Conservation (phyloP, 2,888 invertebrate species). For the Dolomedes plantarius region DNA sequence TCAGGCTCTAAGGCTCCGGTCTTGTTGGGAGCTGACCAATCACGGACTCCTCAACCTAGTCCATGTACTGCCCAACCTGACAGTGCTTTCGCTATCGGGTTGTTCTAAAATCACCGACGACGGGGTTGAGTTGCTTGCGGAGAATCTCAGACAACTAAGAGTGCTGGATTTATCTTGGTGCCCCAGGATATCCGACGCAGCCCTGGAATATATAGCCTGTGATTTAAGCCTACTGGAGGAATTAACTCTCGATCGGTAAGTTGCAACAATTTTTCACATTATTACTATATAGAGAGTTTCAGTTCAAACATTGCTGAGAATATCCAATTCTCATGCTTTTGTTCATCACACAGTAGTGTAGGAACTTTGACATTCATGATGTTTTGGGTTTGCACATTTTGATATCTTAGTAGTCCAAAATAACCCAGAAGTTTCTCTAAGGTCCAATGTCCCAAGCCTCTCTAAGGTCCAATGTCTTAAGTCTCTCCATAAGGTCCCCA, state of each 20-base stretch:
- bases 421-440: too few species aligned
- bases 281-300: constrained; percentile 71
- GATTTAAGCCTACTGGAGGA: constrained; percentile 83
- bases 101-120: constrained; percentile 98
- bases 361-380: too few species aligned
- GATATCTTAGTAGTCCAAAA: too few species aligned
- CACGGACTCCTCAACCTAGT: constrained; percentile 97
- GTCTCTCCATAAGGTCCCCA: too few species aligned
- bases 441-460: too few species aligned
- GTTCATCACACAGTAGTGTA: too few species aligned
- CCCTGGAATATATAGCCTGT: constrained; percentile 97
- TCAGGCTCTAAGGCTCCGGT: constrained; percentile 90
- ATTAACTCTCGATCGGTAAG: constrained; percentile 72
- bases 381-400: too few species aligned
- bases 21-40: constrained; percentile 98
- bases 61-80: constrained; percentile 94
- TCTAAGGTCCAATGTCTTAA: too few species aligned
- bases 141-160: constrained; percentile 92
- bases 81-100: constrained; percentile 93
- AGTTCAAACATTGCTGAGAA: neutral
- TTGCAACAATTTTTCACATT: neutral
- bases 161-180: constrained; percentile 97
- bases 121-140: constrained; percentile 94
- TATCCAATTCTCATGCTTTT: too few species aligned
- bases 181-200: constrained; percentile 95